Percentiles rank a stretch among this genome's conserved stretches.
Conservation (phyloP, 2,797 vertebrate species). For the Siniperca scherzeri region DNA sequence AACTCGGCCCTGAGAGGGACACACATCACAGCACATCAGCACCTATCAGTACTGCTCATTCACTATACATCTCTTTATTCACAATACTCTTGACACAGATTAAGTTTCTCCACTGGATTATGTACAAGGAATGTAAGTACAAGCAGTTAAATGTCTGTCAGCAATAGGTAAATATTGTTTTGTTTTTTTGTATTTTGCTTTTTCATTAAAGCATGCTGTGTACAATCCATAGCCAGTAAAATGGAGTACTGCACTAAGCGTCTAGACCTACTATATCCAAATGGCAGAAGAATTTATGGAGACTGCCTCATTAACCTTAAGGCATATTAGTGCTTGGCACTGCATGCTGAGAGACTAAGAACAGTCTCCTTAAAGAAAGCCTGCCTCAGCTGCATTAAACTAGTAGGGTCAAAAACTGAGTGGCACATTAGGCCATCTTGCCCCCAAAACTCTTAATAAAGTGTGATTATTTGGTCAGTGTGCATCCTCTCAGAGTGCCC, state of each 20-base stretch:
- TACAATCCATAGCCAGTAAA: slow-evolving; percentile 68
- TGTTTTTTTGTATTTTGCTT: slow-evolving; percentile 36
- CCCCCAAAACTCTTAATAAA: slow-evolving; percentile 29
- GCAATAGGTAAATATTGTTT: background rate
- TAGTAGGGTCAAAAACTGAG: slow-evolving; percentile 22
- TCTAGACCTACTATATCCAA: slow-evolving; percentile 76
- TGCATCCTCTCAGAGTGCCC: slow-evolving; percentile 65
- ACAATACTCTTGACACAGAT: slow-evolving; percentile 1
- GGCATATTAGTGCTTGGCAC: slow-evolving; percentile 81
- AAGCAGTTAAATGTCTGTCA: slow-evolving; percentile 7
- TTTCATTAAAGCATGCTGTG: slow-evolving; percentile 49
- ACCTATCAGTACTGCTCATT: slow-evolving; percentile 24
- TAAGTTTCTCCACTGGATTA: background rate
- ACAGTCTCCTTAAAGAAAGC: slow-evolving; percentile 45
- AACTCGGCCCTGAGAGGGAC: slow-evolving; percentile 62
- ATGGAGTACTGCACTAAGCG: slow-evolving; percentile 69
- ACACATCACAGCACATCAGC: slow-evolving; percentile 57
- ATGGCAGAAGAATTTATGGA: slow-evolving; percentile 82
- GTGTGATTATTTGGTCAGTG: slow-evolving; percentile 44
- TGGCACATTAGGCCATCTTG: slow-evolving; percentile 17
- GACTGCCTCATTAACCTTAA: slow-evolving; percentile 82
- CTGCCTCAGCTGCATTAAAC: slow-evolving; percentile 60
- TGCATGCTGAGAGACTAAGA: slow-evolving; percentile 59
- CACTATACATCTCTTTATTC: slow-evolving; percentile 16
- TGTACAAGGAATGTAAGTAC: slow-evolving; percentile 11